phyloP scores from a whole-genome alignment of 2,888 invertebrate species.

The Sarcophaga variegata region DNA sequence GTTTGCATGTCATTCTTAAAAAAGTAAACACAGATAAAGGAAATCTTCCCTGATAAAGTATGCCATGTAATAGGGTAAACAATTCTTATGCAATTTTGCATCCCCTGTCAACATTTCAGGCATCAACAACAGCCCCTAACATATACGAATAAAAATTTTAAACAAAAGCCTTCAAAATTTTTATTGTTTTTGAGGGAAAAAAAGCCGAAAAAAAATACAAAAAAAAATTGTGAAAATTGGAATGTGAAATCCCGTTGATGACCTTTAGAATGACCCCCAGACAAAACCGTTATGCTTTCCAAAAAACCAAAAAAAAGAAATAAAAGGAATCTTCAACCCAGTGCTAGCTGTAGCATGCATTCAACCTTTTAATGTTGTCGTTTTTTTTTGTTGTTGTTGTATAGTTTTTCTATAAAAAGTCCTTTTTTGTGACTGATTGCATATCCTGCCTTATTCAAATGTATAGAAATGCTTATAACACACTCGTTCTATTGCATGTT shows the following conservation, averaged over 20 bases:
- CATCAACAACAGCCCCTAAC: conserved; percentile 12
- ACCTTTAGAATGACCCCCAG: conserved; percentile 79
- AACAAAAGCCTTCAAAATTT: conserved; percentile 59
- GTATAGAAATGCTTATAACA: conserved; percentile 36
- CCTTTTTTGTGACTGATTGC: conserved; percentile 67
- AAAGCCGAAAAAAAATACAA: conserved; percentile 9
- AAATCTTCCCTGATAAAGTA: conserved; percentile 52
- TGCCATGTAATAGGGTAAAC: conserved; percentile 21
- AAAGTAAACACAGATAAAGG: conserved; percentile 22
- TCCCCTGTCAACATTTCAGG: conserved; percentile 68
- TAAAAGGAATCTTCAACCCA: background rate
- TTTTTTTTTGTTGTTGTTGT: conserved; percentile 15
- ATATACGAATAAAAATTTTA: conserved; percentile 40
- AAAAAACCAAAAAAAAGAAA: background rate
- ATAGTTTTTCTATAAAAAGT: conserved; percentile 55
- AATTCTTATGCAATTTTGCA: conserved; percentile 66
- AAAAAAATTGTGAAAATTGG: background rate
- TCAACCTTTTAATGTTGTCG: conserved; percentile 49
- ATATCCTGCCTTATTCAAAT: conserved; percentile 64
- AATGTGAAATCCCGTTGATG: conserved; percentile 76
- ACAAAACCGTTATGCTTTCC: conserved; percentile 66
- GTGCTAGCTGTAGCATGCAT: conserved; percentile 29
- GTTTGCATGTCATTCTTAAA: conserved; percentile 36
- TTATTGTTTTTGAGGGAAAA: conserved; percentile 44
- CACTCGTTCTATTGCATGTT: conserved; percentile 51